Base-by-base conservation (phyloP, 2,113 vertebrate genomes). In the Corydoras maculifer region DNA sequence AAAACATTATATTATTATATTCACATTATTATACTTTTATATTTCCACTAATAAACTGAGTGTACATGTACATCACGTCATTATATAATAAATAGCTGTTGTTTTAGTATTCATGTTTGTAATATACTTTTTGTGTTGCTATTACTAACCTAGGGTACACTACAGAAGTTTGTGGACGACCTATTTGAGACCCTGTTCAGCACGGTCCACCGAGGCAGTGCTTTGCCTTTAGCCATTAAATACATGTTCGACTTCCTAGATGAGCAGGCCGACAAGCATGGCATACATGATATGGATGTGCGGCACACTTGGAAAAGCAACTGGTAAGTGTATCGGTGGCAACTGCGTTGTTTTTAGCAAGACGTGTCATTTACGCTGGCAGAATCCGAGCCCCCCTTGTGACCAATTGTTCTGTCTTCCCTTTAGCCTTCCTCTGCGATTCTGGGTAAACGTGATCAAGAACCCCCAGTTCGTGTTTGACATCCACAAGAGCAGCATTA, bases 201-300 rank as follows among this genome's bases (percentile, higher is more conserved):
- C 76, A 99, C 96, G 0, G 97, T 98, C 66, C 95, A 98, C 82
- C 84, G 97, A 25, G 97, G 96, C 81, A 96, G 93, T 35, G 92
- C 95, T 0, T 92, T 99, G 32, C 97, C 97, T 0, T 84, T 98
- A 55, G 96, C 97, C 84, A 99, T 99, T 87, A 99, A 99, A 80
- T 99, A 99, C 84, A 99, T 99, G 97, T 99, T 99, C 3, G 97
- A 99, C 72, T 99, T 98, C 90, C 84, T 99, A 91, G 97, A 99
- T 11, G 97, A 99, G 84, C 97, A 99, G 86, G 97, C 97, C 0
- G 97, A 99, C 86, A 93, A 92, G 74, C 97, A 99, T 8, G 82
- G 87, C 83, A 99, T 99, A 81, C 93, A 97, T 0, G 96, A 99
- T 88, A 94, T 92, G 0, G 96, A 98, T 3, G 96, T 99, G 0